These are phyloP conservation scores for Scaptomyza flava DNA, from an alignment of 2,888 invertebrate species.

Conservation along the genomic window DNA sequence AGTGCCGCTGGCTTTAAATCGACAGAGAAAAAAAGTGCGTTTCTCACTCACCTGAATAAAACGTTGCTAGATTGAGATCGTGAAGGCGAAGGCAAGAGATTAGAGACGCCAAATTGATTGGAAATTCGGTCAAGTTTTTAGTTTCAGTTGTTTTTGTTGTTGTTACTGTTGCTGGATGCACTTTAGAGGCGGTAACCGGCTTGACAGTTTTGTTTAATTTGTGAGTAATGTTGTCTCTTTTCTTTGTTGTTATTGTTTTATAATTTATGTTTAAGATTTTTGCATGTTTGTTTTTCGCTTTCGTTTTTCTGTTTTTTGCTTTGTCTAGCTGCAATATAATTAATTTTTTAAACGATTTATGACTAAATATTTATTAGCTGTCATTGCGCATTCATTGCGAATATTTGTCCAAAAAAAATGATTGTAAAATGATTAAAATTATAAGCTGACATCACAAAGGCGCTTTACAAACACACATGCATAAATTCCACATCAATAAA, in stretches of 20 bases:
- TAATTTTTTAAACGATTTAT: conserved; percentile 58
- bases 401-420: conserved; percentile 12
- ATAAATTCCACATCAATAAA: background rate
- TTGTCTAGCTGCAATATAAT: conserved; percentile 47
- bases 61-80: conserved; percentile 59
- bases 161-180: conserved; percentile 53
- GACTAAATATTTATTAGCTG: conserved; percentile 54
- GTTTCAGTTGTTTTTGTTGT: background rate
- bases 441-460: conserved; percentile 15
- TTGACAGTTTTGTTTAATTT: conserved; percentile 51
- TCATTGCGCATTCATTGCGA: conserved; percentile 43
- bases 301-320: conserved; percentile 4
- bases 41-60: conserved; percentile 73
- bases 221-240: conserved; percentile 1
- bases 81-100: conserved; percentile 56
- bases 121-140: conserved; percentile 75
- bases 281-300: conserved; percentile 28
- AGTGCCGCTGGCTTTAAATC: conserved; percentile 40
- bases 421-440: conserved; percentile 6
- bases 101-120: conserved; percentile 62
- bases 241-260: conserved; percentile 32
- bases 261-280: conserved; percentile 15
- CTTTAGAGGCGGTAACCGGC: conserved; percentile 67
- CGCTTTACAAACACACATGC: background rate
- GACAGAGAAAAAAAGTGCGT: conserved; percentile 44